These are phyloP conservation scores for Tricholaema leucomelas DNA, from an alignment of 2,113 vertebrate genomes.

Conservation along the genomic window DNA sequence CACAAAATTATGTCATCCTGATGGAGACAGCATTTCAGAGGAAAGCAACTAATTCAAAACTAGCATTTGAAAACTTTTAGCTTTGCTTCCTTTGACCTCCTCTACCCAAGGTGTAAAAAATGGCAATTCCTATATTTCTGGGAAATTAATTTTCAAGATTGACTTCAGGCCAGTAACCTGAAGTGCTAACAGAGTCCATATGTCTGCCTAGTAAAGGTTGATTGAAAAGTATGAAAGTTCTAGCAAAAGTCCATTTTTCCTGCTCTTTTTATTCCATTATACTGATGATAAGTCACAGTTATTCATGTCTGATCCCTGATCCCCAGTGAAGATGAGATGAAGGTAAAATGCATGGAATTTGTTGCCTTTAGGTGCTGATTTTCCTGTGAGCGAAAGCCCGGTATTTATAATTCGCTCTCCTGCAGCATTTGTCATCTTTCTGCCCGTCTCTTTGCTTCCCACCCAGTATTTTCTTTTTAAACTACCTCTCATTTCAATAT, in stretches of 20 bases:
- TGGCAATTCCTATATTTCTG: conserved; percentile 62
- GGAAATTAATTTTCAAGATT: conserved; percentile 68
- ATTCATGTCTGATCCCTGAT: conserved; percentile 42
- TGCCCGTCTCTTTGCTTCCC: background rate
- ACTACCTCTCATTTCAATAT: background rate
- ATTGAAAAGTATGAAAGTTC: conserved; percentile 51
- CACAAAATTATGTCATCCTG: conserved; percentile 21
- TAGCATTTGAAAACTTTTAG: conserved; percentile 31
- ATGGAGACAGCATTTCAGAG: conserved; percentile 4
- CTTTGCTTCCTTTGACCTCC: conserved; percentile 58
- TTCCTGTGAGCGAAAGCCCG: background rate
- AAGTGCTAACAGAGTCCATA: conserved; percentile 72
- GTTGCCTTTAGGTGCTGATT: background rate
- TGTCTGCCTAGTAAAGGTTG: conserved; percentile 54
- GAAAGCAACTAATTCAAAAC: conserved; percentile 41
- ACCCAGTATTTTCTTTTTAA: background rate
- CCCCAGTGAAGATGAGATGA: conserved; percentile 9
- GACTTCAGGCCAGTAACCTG: conserved; percentile 55
- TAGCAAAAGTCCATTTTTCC: conserved; percentile 59
- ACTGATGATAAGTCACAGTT: conserved; percentile 40
- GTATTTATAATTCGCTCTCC: background rate
- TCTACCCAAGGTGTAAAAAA: conserved; percentile 44
- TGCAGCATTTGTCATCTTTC: background rate
- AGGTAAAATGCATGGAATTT: conserved; percentile 53
- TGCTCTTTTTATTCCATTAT: conserved; percentile 67